These are phyloP conservation scores for Hydropsyche betteni DNA, from an alignment of 2,888 invertebrate species.

Conservation along the genomic window DNA sequence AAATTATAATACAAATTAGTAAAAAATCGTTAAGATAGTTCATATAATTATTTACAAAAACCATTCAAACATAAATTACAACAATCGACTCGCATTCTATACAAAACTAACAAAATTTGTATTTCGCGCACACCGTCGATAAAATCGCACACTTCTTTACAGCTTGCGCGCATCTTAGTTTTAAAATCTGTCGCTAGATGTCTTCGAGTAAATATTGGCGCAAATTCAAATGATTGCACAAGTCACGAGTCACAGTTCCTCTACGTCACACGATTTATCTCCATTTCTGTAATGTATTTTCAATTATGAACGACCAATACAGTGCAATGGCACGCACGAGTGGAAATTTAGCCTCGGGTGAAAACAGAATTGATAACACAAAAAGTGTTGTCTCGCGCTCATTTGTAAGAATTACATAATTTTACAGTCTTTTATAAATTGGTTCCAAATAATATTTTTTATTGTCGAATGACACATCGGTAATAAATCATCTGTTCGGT, in stretches of 20 bases:
- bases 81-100: too few species aligned
- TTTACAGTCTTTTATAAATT: neutral
- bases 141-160: neutral
- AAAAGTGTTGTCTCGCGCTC: neutral
- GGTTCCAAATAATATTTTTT: too few species aligned
- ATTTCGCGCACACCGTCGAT: too few species aligned
- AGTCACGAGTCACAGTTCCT: neutral
- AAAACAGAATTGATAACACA: neutral
- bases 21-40: too few species aligned
- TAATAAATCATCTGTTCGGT: too few species aligned
- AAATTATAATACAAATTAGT: too few species aligned
- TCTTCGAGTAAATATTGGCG: neutral
- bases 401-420: neutral
- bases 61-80: too few species aligned
- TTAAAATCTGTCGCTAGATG: neutral
- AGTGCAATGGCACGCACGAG: neutral
- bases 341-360: neutral
- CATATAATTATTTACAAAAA: too few species aligned
- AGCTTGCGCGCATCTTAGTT: neutral
- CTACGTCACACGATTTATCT: conserved; percentile 16
- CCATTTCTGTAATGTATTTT: conserved; percentile 23
- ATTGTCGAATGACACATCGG: too few species aligned
- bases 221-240: conserved; percentile 3
- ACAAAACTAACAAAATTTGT: too few species aligned
- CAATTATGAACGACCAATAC: conserved; percentile 4